These are phyloP conservation scores for Orthonyx spaldingii DNA, from an alignment of 2,113 vertebrate species.

Conservation along the genomic window DNA sequence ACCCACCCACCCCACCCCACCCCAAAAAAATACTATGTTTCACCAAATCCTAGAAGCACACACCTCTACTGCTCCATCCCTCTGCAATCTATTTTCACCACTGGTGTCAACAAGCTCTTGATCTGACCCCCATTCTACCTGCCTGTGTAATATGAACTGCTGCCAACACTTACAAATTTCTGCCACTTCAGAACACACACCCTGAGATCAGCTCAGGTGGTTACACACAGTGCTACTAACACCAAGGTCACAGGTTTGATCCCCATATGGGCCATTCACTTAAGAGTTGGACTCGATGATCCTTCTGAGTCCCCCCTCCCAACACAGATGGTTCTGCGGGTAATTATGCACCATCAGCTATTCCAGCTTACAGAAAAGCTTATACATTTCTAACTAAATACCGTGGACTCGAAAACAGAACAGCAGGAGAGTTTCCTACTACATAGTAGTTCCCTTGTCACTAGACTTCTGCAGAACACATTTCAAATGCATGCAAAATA, in stretches of 20 bases:
- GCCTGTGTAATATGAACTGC: neutral
- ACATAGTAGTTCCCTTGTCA: neutral
- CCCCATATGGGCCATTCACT: neutral
- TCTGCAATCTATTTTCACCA: neutral
- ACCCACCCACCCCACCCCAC: too few relatives aligned
- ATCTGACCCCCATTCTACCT: neutral
- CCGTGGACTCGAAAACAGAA: neutral
- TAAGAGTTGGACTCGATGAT: neutral
- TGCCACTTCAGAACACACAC: neutral
- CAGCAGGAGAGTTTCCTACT: neutral
- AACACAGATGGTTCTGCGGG: neutral
- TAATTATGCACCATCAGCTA: neutral
- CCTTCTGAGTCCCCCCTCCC: neutral
- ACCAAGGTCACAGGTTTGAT: accelerated
- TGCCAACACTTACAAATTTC: neutral
- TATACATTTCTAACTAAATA: neutral
- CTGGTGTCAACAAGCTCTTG: neutral
- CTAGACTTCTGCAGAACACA: neutral
- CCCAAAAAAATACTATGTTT: neutral
- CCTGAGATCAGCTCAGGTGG: neutral
- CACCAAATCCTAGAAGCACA: neutral
- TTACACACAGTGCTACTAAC: neutral
- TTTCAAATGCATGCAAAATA: neutral
- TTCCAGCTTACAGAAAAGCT: neutral
- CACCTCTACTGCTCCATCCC: neutral